phyloP scores from a whole-genome alignment of 2,113 vertebrate genomes.

The Microcebus griseorufus region DNA sequence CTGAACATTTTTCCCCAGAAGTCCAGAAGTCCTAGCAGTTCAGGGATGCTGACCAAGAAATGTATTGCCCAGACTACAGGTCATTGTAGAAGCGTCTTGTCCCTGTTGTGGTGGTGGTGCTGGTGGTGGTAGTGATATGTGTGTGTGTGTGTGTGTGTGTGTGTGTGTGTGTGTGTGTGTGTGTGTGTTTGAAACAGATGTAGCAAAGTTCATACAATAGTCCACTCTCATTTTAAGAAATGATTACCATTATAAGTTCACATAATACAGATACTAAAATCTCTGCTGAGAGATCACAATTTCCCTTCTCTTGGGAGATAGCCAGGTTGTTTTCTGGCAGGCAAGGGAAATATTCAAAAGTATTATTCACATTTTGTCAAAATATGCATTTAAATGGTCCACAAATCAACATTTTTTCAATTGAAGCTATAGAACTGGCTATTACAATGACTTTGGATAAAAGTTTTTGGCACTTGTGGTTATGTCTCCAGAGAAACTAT shows the following conservation, averaged over 20 bases:
- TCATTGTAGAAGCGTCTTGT: neutral
- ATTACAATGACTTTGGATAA: neutral
- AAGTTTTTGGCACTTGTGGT: neutral
- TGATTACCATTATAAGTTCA: neutral
- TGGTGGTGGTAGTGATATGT: neutral
- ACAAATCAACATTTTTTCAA: neutral
- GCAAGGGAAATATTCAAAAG: neutral
- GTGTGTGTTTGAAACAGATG: neutral
- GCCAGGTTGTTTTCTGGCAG: neutral
- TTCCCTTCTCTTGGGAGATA: neutral
- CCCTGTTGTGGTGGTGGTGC: neutral
- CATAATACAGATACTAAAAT: neutral
- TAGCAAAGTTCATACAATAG: neutral
- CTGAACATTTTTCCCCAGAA: neutral
- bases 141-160: too few species aligned
- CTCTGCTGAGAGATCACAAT: neutral
- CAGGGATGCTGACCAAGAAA: neutral
- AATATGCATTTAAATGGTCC: neutral
- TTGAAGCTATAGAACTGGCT: neutral
- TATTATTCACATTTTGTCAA: conserved; percentile 8
- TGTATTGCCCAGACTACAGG: neutral
- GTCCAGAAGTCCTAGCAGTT: neutral
- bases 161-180: neutral
- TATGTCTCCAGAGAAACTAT: neutral
- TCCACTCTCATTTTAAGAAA: neutral